These are phyloP conservation scores for Leptarthrus brevirostris DNA, from an alignment of 2,888 invertebrate species.

Conservation along the genomic window DNA sequence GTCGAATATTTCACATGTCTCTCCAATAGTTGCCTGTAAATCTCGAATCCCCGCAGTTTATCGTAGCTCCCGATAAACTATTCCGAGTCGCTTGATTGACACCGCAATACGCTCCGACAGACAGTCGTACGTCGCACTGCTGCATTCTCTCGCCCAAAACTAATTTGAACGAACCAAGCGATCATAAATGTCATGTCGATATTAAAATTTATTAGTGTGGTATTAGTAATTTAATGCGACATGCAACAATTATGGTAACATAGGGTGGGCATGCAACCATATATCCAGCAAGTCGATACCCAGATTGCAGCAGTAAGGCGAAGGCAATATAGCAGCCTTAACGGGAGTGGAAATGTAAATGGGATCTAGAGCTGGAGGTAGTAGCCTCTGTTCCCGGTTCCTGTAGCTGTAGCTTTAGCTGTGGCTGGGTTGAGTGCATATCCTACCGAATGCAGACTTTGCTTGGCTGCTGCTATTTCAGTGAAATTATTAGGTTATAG, in stretches of 20 bases:
- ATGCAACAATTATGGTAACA: constrained; percentile 57
- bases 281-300: constrained; percentile 41
- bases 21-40: too few species aligned
- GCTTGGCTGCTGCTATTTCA: constrained; percentile 2
- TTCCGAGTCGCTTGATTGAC: constrained; percentile 21
- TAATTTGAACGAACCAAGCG: constrained; percentile 55
- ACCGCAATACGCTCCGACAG: constrained; percentile 37
- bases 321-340: constrained; percentile 7
- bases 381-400: too few species aligned
- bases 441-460: background rate
- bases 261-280: constrained; percentile 39
- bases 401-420: background rate
- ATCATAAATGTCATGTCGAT: constrained; percentile 59
- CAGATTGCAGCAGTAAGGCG: constrained; percentile 20
- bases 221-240: constrained; percentile 58
- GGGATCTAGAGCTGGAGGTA: background rate
- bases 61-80: constrained; percentile 17
- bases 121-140: constrained; percentile 12
- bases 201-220: constrained; percentile 58
- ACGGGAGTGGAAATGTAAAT: constrained; percentile 11
- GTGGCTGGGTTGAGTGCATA: too few species aligned
- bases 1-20: background rate
- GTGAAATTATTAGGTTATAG: constrained; percentile 19
- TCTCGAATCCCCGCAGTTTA: background rate
- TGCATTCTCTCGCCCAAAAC: constrained; percentile 49